Base-by-base conservation (phyloP, 2,888 invertebrate species). In the Monochamus alternatus region DNA sequence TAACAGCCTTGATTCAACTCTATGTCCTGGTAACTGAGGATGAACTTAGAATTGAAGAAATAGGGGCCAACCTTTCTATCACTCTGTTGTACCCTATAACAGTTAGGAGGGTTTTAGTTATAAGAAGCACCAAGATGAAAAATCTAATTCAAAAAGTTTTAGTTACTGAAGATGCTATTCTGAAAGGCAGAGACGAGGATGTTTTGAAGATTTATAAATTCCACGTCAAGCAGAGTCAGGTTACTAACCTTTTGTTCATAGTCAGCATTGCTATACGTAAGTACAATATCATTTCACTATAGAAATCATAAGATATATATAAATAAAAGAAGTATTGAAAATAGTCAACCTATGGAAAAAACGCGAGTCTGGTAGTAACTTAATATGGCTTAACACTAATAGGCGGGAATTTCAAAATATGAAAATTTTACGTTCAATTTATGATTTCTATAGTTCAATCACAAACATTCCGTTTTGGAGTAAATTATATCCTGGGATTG, bases 21-120 rank as follows among this genome's bases (percentile, higher is more conserved):
- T 7, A 74, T 47, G 60, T 74, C 30, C 62, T 79, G 5, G 43
- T 77, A 10, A 14, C 55, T n/a, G 75, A 71, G 14, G 69, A 70
- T 1, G 75, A 68, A 30, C 44, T 74, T 9, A 38, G 64, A 59
- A 43, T 77, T 8, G 75, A 75, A 55, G 81, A 80, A 52, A 73
- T 82, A 59, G 79, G 78, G 31, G 67, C 71, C 8, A 81, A 81
- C 60, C 65, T 82, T 52, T 80, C 81, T 44, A 81, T 81, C 22
- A 81, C 81, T 5, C 73, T 81, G 3, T 65, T 81, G 30, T 81
- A 80, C 59, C 75, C 78, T 0, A 75, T 80, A 14, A 81, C 81
- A 5, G 67, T 81, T 12, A 55, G 74, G 44, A 81, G 81, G 68
- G 81, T 80, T 12, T 55, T 75, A 5, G 78, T 77, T 7, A 77